Conservation (phyloP, 2,797 vertebrate genomes). For the Carapus acus region DNA sequence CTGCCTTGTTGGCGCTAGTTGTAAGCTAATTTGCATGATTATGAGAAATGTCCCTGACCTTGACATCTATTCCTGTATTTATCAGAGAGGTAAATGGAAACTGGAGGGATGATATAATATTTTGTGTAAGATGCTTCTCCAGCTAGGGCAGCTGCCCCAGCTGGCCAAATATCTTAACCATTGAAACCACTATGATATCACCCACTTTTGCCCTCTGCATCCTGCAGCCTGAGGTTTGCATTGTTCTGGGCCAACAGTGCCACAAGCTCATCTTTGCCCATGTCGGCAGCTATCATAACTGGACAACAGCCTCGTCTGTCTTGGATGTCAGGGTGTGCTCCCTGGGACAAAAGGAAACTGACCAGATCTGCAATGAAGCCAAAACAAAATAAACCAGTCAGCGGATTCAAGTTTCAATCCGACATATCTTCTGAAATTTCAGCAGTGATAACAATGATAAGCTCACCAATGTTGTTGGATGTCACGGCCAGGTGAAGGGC, state of each 20-base stretch:
- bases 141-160: too few relatives aligned
- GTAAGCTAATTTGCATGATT: too few relatives aligned
- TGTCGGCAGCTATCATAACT: slow-evolving; percentile 82
- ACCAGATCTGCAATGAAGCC: slow-evolving; percentile 68
- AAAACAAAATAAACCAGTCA: background rate
- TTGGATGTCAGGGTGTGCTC: slow-evolving; percentile 77
- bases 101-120: too few relatives aligned
- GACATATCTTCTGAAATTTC: too few relatives aligned
- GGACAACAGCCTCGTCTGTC: slow-evolving; percentile 79
- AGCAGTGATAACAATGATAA: too few relatives aligned
- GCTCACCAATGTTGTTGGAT: slow-evolving; percentile 72
- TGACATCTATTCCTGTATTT: too few relatives aligned
- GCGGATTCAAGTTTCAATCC: background rate
- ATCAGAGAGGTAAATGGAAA: too few relatives aligned
- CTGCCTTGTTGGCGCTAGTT: too few relatives aligned
- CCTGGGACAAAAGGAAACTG: slow-evolving; percentile 75
- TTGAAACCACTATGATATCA: background rate
- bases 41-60: too few relatives aligned
- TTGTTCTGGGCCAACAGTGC: slow-evolving; percentile 72
- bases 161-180: too few relatives aligned
- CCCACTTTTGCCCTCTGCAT: slow-evolving; percentile 85
- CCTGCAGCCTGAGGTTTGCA: slow-evolving; percentile 77
- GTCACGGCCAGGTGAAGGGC: slow-evolving; percentile 78
- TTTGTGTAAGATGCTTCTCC: too few relatives aligned
- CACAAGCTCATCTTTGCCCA: slow-evolving; percentile 78